These are phyloP conservation scores for Diadophis punctatus DNA, from an alignment of 2,113 vertebrate genomes.

Conservation along the genomic window DNA sequence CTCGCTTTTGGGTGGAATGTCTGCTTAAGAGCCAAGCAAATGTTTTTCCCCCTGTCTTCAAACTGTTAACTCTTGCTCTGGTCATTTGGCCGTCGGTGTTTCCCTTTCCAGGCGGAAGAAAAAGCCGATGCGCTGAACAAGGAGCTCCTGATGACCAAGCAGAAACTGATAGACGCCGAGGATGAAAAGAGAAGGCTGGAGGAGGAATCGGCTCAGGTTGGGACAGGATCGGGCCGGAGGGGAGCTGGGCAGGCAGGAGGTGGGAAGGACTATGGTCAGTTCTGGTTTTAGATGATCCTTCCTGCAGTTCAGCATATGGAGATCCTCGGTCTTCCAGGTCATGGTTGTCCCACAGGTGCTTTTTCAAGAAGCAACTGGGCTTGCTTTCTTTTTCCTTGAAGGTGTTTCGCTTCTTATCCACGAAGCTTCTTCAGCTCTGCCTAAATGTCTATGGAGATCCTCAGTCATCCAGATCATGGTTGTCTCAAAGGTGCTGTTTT, in stretches of 20 bases:
- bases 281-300: not conserved
- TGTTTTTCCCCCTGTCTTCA: not conserved
- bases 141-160: constrained; percentile 96
- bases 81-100: accelerated
- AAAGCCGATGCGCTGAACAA: constrained; percentile 97
- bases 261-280: no score
- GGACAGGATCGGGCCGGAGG: not conserved
- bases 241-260: not conserved
- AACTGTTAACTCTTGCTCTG: not conserved
- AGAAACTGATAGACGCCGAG: constrained; percentile 94
- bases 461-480: no score
- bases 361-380: no score
- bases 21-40: not conserved
- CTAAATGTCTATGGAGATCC: no score
- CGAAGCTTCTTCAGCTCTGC: no score
- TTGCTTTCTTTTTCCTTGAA: no score
- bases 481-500: no score
- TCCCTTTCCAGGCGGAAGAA: constrained; percentile 86
- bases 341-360: no score
- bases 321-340: no score
- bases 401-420: no score
- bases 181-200: constrained; percentile 93
- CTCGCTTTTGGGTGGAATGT: not conserved
- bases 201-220: constrained; percentile 92
- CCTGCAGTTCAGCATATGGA: not conserved